Evolutionary conservation across 2,888 invertebrate species (phyloP).

Genomic region (Orthonychiurus folsomi): DNA sequence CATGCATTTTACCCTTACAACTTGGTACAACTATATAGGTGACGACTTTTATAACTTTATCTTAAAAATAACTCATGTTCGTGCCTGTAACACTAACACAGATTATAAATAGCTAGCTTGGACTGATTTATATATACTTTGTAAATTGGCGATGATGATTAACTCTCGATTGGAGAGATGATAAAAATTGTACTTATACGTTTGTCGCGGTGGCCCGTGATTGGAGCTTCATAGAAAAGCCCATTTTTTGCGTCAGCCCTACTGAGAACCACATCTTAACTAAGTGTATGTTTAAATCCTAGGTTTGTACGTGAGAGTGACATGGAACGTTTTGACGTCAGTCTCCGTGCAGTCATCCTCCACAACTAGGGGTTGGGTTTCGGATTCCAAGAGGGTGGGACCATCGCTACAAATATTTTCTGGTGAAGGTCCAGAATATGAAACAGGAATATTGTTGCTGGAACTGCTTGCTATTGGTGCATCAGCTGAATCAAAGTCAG

Average conservation of each 20-base stretch:
- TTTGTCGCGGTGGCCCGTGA: background rate
- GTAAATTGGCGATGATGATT: background rate
- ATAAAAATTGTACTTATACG: background rate
- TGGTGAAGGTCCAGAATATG: too few species aligned
- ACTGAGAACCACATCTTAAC: background rate
- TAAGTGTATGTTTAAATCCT: constrained; percentile 44
- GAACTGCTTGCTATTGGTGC: background rate
- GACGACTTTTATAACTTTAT: too few species aligned
- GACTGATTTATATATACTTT: background rate
- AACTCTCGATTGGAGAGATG: background rate
- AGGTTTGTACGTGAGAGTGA: constrained; percentile 50
- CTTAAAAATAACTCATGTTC: too few species aligned
- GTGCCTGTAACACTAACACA: too few species aligned
- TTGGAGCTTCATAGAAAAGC: background rate
- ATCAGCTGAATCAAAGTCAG: background rate
- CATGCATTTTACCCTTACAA: too few species aligned
- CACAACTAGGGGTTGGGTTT: constrained; percentile 26
- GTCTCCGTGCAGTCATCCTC: constrained; percentile 49
- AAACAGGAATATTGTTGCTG: background rate
- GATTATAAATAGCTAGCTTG: too few species aligned
- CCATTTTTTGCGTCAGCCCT: background rate
- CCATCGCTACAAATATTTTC: constrained; percentile 1
- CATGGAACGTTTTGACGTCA: constrained; percentile 49
- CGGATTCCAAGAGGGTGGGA: background rate
- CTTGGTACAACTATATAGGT: too few species aligned